Base-by-base conservation (phyloP, 1,140 invertebrate species). In the Battus philenor region DNA sequence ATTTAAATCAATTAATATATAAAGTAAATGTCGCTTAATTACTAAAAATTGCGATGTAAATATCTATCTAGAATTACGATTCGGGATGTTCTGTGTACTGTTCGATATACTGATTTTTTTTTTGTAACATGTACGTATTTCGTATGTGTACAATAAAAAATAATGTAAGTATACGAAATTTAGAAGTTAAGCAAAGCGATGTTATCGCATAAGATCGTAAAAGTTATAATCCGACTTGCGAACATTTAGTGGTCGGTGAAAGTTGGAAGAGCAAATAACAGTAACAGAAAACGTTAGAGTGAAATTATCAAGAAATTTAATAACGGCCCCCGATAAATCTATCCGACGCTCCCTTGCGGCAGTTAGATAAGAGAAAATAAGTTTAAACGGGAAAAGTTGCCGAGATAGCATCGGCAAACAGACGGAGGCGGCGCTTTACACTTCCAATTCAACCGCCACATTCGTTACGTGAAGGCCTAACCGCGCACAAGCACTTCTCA, bases 221-320 rank as follows among this genome's bases (percentile, higher is more conserved):
- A 34, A 34, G 20, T 34, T 34, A 34, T 34, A 5, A 11, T 34
- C n/a, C n/a, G n/a, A 34, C 16, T 34, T 17, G 17, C 17, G 16
- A 20, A 18, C 17, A 34, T 9, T 34, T 34, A 3, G 2, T 3
- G 6, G 18, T 20, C 29, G 4, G 24, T n/a, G 29, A 27, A 7
- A 41, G 38, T 41, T 41, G 6, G 17, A 50, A 55, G 38, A 50
- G 51, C 39, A 51, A 57, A 52, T 47, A 51, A 48, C 34, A 44
- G 38, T 36, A 43, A 48, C 24, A 45, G 39, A 33, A 54, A 48
- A 44, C 54, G 54, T 45, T 44, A 57, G 45, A 48, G 32, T 47
- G 48, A 51, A 57, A 57, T 57, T 57, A 57, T 57, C 49, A 51
- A 57, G 54, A 52, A 57, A 57, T 57, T 57, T 57, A 57, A 57